A percentile compares a stretch with the other conserved stretches of the same genome.
Evolutionary conservation across 2,113 vertebrate genomes (phyloP).

Genomic region (Phaethornis superciliosus): DNA sequence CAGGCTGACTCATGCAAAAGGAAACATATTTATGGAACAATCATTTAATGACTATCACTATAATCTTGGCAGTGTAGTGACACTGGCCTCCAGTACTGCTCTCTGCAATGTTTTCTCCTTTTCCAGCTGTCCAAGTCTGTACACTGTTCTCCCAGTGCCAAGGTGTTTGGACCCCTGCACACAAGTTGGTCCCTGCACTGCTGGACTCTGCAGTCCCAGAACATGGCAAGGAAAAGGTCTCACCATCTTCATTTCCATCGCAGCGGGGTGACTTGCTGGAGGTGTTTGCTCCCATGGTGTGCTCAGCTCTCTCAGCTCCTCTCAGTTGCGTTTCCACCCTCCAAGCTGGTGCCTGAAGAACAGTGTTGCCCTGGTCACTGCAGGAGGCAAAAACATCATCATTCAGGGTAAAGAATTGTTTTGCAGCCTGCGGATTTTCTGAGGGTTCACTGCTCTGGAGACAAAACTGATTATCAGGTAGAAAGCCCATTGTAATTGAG

Average conservation of each 20-base stretch:
- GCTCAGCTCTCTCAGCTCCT: not conserved
- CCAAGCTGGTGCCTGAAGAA: not conserved
- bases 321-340: not conserved
- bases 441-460: not conserved
- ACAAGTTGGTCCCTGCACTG: fast-evolving
- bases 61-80: slow-evolving; percentile 4
- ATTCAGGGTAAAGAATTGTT: not conserved
- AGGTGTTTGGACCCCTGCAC: fast-evolving
- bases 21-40: slow-evolving; percentile 11
- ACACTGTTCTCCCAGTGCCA: not conserved
- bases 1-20: slow-evolving; percentile 27
- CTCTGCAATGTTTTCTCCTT: not conserved
- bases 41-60: not conserved
- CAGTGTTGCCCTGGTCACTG: not conserved
- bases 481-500: not conserved
- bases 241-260: slow-evolving; percentile 85
- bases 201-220: not conserved
- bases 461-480: not conserved
- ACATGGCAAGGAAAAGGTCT: slow-evolving; percentile 33
- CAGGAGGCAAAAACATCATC: not conserved
- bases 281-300: slow-evolving; percentile 88
- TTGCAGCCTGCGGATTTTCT: not conserved
- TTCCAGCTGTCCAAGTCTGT: not conserved
- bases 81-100: not conserved
- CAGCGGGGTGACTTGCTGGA: slow-evolving; percentile 85